Evolutionary conservation across 2,797 vertebrate genomes (phyloP).

Genomic region (Acanthurus lineatus): DNA sequence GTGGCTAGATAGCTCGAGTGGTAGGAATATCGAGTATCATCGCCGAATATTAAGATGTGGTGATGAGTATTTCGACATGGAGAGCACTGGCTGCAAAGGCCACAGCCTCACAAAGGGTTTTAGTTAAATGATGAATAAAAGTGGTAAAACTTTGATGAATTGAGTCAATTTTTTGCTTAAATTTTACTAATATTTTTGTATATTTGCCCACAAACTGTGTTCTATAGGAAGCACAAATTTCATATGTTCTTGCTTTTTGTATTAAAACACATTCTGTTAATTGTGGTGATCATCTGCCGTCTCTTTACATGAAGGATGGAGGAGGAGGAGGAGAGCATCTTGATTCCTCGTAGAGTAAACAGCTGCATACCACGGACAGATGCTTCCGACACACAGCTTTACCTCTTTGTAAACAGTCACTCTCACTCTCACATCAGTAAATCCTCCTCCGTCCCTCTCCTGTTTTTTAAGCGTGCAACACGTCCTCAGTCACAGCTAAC

Average conservation of each 20-base stretch:
- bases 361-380: slow-evolving; percentile 64
- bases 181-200: not conserved
- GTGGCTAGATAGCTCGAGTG: too few species aligned
- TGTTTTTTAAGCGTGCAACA: slow-evolving; percentile 40
- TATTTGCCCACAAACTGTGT: slow-evolving; percentile 18
- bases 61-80: not conserved
- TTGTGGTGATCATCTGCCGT: slow-evolving; percentile 16
- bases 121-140: not conserved
- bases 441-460: slow-evolving; percentile 26
- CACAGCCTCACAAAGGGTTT: not conserved
- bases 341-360: slow-evolving; percentile 52
- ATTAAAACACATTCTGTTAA: slow-evolving; percentile 6
- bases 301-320: slow-evolving; percentile 10
- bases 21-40: too few species aligned
- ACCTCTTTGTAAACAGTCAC: slow-evolving; percentile 56
- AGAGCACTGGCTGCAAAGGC: not conserved
- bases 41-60: too few species aligned
- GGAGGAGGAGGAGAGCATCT: slow-evolving; percentile 32
- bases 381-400: slow-evolving; percentile 56
- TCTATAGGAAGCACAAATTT: slow-evolving; percentile 21
- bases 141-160: slow-evolving; percentile 7
- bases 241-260: not conserved
- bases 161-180: not conserved
- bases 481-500: slow-evolving; percentile 56
- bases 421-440: slow-evolving; percentile 40